Percentiles rank a stretch among this genome's conserved stretches.
Evolutionary conservation across 1,140 invertebrate species (phyloP).

Genomic region (Dinoponera quadriceps): DNA sequence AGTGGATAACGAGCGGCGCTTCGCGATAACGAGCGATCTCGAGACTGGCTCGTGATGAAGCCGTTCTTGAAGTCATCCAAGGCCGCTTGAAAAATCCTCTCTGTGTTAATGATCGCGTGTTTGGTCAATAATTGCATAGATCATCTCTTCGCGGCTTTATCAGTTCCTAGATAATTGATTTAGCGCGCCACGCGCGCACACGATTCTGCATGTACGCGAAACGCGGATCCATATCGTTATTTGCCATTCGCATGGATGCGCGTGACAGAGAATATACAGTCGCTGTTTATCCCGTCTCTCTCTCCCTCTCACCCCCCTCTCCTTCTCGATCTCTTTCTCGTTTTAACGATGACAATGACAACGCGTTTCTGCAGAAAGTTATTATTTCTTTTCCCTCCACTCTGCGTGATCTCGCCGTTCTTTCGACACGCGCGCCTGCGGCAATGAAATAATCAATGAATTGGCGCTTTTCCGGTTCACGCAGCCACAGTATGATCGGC

Average conservation of each 20-base stretch:
- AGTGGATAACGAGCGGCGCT: neutral
- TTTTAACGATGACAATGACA: neutral
- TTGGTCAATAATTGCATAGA: neutral
- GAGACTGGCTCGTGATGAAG: neutral
- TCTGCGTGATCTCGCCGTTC: too few relatives aligned
- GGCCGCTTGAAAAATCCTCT: neutral
- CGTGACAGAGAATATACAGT: neutral
- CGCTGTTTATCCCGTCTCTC: constrained; percentile 1
- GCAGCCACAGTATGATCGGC: too few relatives aligned
- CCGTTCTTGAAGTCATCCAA: neutral
- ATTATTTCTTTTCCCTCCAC: neutral
- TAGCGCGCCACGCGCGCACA: neutral
- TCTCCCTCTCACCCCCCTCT: neutral
- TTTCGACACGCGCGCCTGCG: too few relatives aligned
- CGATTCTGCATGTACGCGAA: neutral
- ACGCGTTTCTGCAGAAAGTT: neutral
- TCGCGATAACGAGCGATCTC: neutral
- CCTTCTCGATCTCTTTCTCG: neutral
- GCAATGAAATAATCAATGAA: neutral
- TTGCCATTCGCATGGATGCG: neutral
- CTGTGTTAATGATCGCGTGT: neutral
- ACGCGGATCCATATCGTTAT: constrained; percentile 21
- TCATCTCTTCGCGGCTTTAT: neutral
- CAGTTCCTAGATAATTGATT: constrained; percentile 3
- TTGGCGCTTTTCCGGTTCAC: neutral